These are phyloP conservation scores for Geophilus truncorum DNA, from an alignment of 2,888 invertebrate species.

Conservation along the genomic window DNA sequence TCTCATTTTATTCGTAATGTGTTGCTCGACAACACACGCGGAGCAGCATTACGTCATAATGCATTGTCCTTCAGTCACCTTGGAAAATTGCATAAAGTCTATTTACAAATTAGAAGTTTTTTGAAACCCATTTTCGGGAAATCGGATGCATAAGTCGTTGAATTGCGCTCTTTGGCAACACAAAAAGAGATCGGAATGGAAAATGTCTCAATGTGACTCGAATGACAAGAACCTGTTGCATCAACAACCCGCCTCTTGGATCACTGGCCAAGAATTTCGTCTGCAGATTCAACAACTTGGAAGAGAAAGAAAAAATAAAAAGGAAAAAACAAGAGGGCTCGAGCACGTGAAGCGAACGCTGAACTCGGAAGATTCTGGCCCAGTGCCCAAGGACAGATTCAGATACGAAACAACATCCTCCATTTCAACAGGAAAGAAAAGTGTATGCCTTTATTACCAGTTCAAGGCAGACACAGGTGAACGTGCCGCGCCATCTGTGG, in stretches of 20 bases:
- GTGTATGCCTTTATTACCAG: background rate
- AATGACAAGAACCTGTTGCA: background rate
- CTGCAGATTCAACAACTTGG: background rate
- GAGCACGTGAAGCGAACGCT: background rate
- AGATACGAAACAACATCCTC: background rate
- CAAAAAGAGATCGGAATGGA: background rate
- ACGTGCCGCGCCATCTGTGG: background rate
- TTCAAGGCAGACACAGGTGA: too few species aligned
- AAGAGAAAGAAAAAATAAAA: background rate
- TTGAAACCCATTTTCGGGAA: background rate
- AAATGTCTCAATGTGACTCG: background rate
- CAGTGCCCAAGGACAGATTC: constrained; percentile 25
- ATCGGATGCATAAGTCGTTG: background rate
- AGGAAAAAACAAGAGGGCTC: background rate
- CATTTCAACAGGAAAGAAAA: constrained; percentile 1
- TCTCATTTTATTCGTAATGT: too few species aligned
- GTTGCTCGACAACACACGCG: too few species aligned
- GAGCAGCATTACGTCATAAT: too few species aligned
- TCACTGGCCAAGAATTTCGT: background rate
- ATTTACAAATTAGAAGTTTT: background rate
- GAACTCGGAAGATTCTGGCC: background rate
- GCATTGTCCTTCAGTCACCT: too few species aligned
- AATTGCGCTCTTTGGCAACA: background rate
- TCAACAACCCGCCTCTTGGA: background rate
- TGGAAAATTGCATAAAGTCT: background rate